These are phyloP conservation scores for Tachypleus tridentatus DNA, from an alignment of 1,140 invertebrate genomes.

Conservation along the genomic window DNA sequence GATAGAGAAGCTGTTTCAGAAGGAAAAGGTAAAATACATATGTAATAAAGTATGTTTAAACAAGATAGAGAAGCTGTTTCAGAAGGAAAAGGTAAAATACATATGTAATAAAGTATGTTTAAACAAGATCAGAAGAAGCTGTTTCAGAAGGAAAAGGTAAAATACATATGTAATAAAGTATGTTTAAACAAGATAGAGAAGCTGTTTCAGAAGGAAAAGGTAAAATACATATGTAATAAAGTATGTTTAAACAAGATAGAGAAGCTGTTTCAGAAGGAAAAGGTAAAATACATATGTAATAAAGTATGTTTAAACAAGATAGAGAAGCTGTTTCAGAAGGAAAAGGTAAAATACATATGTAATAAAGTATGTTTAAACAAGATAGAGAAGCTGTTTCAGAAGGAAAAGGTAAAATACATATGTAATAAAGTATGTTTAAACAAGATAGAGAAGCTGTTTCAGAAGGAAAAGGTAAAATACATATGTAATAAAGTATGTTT, in stretches of 20 bases:
- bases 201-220: conserved; percentile 29
- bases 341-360: conserved; percentile 24
- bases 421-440: conserved; percentile 31
- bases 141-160: conserved; percentile 30
- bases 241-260: conserved; percentile 43
- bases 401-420: conserved; percentile 27
- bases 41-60: conserved; percentile 31
- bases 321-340: conserved; percentile 28
- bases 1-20: conserved; percentile 32
- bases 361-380: conserved; percentile 38
- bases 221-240: conserved; percentile 6
- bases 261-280: conserved; percentile 29
- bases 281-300: conserved; percentile 17
- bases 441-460: conserved; percentile 35
- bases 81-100: conserved; percentile 28
- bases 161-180: too few species aligned
- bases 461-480: conserved; percentile 28
- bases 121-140: conserved; percentile 39
- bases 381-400: conserved; percentile 32
- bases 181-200: conserved; percentile 41
- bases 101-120: too few species aligned
- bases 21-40: conserved; percentile 27
- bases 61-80: conserved; percentile 35
- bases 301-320: conserved; percentile 45
- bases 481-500: too few species aligned